phyloP scores from a whole-genome alignment of 2,797 vertebrate species.

The Falco novaeseelandiae region DNA sequence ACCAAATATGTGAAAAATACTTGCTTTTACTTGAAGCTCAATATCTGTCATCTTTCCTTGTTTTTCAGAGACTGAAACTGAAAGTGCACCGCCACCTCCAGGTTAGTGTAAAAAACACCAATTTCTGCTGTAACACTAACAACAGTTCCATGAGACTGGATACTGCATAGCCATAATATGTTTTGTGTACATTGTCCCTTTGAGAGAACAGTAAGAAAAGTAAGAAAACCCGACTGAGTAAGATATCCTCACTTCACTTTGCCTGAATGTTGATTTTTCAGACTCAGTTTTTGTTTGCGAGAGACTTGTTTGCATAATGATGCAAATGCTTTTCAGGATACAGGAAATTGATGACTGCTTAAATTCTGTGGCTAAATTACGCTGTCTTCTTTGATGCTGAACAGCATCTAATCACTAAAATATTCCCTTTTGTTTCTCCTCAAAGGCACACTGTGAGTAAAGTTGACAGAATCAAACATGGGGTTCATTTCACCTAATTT shows the following conservation, averaged over 20 bases:
- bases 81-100: conserved; percentile 65
- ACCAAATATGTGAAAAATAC: background rate
- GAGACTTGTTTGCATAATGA: background rate
- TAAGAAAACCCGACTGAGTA: background rate
- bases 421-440: background rate
- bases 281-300: background rate
- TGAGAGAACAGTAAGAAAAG: background rate
- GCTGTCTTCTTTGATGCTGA: background rate
- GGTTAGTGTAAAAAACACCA: conserved; percentile 66
- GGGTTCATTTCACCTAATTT: background rate
- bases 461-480: background rate
- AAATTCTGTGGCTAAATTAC: background rate
- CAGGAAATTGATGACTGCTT: background rate
- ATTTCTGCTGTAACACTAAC: background rate
- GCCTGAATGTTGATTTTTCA: background rate
- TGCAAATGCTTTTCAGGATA: background rate
- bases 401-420: background rate
- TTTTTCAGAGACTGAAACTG: conserved; percentile 77
- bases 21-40: background rate
- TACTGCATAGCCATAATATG: background rate
- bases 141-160: background rate
- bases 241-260: background rate
- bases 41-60: background rate
- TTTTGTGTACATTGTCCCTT: background rate
- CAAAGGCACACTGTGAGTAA: background rate